Evolutionary conservation across 2,113 vertebrate genomes (phyloP).

Genomic region (Xenotilapia longispinis): DNA sequence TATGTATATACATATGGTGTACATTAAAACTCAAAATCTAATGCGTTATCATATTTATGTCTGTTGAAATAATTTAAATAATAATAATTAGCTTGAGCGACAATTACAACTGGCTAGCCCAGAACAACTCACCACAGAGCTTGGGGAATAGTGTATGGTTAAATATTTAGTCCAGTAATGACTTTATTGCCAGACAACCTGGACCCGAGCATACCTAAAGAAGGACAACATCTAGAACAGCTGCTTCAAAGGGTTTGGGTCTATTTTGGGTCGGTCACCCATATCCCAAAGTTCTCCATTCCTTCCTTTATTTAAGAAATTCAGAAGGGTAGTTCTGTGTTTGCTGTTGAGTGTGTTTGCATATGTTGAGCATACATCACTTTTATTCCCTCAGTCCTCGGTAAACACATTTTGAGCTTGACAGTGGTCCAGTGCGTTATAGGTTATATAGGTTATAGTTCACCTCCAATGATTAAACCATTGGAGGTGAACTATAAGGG

Average conservation of each 20-base stretch:
- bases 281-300: background rate
- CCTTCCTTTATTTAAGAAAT: background rate
- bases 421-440: background rate
- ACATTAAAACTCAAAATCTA: background rate
- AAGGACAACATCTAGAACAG: background rate
- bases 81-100: background rate
- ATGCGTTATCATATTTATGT: background rate
- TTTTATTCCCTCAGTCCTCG: background rate
- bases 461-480: background rate
- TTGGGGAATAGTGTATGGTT: background rate
- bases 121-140: background rate
- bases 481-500: background rate
- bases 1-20: background rate
- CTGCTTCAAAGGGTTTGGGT: background rate
- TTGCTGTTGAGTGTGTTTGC: background rate
- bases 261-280: background rate
- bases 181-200: background rate
- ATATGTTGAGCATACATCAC: background rate
- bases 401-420: background rate
- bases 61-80: background rate
- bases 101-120: background rate
- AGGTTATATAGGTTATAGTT: no score
- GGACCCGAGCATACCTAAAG: background rate
- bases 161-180: background rate
- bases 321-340: background rate